phyloP scores from a whole-genome alignment of 2,888 invertebrate species.

The Plusia festucae region DNA sequence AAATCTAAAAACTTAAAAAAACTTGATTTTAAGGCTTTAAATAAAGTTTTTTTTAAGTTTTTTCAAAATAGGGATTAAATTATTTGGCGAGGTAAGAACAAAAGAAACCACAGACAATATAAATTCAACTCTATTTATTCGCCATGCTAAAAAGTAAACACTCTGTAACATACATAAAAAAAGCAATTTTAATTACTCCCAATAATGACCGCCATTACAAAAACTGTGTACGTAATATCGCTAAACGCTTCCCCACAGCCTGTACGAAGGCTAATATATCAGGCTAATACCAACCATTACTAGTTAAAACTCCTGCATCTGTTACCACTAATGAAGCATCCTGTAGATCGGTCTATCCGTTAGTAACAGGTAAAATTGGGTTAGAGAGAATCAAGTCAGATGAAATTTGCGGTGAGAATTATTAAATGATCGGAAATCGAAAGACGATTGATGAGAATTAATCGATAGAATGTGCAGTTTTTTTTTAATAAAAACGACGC shows the following conservation, averaged over 20 bases:
- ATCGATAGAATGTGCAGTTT: too few species aligned
- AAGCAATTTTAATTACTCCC: background rate
- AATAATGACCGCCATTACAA: background rate
- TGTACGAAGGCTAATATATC: constrained; percentile 21
- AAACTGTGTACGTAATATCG: constrained; percentile 4
- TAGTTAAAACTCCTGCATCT: constrained; percentile 34
- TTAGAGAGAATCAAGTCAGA: background rate
- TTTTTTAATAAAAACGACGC: too few species aligned
- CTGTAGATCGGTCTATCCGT: background rate
- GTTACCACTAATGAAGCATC: constrained; percentile 7
- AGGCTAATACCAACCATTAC: constrained; percentile 35
- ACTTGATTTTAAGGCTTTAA: too few species aligned
- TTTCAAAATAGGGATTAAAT: too few species aligned
- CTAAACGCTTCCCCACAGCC: background rate
- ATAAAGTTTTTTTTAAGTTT: too few species aligned
- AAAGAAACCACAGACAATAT: too few species aligned
- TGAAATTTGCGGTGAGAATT: background rate
- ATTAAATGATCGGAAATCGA: too few species aligned
- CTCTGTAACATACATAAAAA: background rate
- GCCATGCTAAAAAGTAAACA: background rate
- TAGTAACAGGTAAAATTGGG: constrained; percentile 1
- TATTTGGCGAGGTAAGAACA: too few species aligned
- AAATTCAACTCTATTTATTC: too few species aligned
- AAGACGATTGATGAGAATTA: too few species aligned
- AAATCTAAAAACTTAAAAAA: too few species aligned